Percentiles rank a stretch among this genome's conserved stretches.
These are phyloP conservation scores for Hydrochoerus hydrochaeris DNA, from an alignment of 2,113 vertebrate species.

Conservation along the genomic window DNA sequence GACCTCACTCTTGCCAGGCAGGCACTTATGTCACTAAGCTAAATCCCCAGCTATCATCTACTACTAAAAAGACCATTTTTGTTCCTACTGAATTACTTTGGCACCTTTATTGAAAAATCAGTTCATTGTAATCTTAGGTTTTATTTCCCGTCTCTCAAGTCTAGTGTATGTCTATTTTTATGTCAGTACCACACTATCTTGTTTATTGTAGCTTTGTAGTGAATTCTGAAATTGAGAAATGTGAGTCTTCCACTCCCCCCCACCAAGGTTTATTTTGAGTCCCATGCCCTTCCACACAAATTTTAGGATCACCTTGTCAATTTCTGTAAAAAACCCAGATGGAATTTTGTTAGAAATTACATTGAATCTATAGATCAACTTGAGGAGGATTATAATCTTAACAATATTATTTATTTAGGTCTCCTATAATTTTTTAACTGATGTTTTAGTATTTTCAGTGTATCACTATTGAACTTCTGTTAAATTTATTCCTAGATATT, in stretches of 20 bases:
- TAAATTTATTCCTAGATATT: slow-evolving; percentile 2
- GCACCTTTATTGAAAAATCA: slow-evolving; percentile 9
- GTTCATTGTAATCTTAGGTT: background rate
- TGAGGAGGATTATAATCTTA: background rate
- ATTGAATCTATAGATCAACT: background rate
- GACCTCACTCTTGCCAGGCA: too few species aligned
- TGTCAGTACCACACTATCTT: background rate
- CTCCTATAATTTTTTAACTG: background rate
- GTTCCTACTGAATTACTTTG: slow-evolving; percentile 1
- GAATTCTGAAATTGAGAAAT: slow-evolving; percentile 50
- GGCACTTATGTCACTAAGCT: too few species aligned
- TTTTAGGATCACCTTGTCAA: slow-evolving; percentile 3
- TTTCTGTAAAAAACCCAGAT: slow-evolving; percentile 25
- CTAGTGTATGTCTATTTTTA: background rate
- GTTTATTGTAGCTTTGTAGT: background rate
- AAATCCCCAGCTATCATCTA: background rate
- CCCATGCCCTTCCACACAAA: background rate
- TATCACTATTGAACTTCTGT: background rate
- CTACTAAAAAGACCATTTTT: slow-evolving; percentile 26
- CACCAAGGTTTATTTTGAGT: slow-evolving; percentile 15
- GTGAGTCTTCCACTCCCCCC: background rate
- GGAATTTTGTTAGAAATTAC: slow-evolving; percentile 2
- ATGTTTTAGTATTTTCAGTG: slow-evolving; percentile 23
- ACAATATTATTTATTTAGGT: background rate
- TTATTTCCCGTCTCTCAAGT: slow-evolving; percentile 43